A percentile compares a stretch with the other conserved stretches of the same genome.
phyloP scores from a whole-genome alignment of 64 coral and sea anemone species.

The Stichodactyla mertensii region DNA sequence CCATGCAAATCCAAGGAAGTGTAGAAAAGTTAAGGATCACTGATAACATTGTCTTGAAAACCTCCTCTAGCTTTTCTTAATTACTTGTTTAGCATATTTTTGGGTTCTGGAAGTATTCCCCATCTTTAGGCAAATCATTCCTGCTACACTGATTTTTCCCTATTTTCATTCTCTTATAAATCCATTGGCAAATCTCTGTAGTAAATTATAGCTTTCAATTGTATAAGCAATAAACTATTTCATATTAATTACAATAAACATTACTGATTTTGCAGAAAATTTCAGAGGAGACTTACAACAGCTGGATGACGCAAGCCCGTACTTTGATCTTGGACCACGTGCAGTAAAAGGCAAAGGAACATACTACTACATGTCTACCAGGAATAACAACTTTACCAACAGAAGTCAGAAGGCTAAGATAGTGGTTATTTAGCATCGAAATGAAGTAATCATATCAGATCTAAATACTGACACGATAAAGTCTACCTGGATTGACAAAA shows the following conservation, averaged over 20 bases:
- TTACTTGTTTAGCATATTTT: too few species aligned
- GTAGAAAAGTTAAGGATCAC: too few species aligned
- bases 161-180: too few species aligned
- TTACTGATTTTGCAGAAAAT: background rate
- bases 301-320: slow-evolving; percentile 84
- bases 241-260: background rate
- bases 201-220: too few species aligned
- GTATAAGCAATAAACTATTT: background rate
- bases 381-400: slow-evolving; percentile 97
- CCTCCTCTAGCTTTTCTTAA: too few species aligned
- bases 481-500: background rate
- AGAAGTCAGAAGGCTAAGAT: slow-evolving; percentile 92
- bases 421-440: slow-evolving; percentile 14
- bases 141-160: too few species aligned
- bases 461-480: background rate
- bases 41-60: too few species aligned
- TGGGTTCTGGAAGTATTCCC: too few species aligned
- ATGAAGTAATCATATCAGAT: background rate
- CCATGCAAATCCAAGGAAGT: too few species aligned
- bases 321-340: slow-evolving; percentile 80
- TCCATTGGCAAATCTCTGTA: too few species aligned
- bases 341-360: slow-evolving; percentile 76
- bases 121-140: too few species aligned
- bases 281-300: background rate
- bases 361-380: slow-evolving; percentile 87